Evolutionary conservation across 2,888 invertebrate species (phyloP), one percentile per base, ranked within the genome.

Genomic region (Oxyteleia sp.): DNA sequence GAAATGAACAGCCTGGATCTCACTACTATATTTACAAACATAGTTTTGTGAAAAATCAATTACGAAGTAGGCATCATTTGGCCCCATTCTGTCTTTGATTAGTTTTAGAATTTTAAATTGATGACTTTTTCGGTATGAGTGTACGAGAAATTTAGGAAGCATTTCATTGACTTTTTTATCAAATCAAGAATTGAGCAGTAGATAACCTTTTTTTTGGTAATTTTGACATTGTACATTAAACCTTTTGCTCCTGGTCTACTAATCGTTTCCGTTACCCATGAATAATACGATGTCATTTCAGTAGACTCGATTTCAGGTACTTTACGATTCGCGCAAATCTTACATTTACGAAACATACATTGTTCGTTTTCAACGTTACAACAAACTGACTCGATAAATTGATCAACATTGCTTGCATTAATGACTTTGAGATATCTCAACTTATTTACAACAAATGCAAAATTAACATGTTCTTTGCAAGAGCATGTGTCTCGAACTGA

Each of bases 381-480:
- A 49, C 35, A 45, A 16, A 57, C 3, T 8, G 47, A 18, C n/a
- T 55, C 41, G 10, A 72, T 16, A 41, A 64, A 66, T 16, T 35
- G n/a, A 7, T 29, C 2, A 0, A 26, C 4, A 18, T n/a, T 41
- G 7, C 7, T 18, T 3, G 10, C 35, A 16, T 32, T 13, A 20
- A 72, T 4, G 4, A 72, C 0, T 26, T 74, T 81, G n/a, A 41
- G n/a, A 20, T 18, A 51, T 10, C n/a, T 5, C 16, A 81, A 43
- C 53, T 53, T 81, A 11, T 45, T 7, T 16, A 81, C 11, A 13
- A 74, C 11, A n/a, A 43, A 66, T 23, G 51, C 32, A 49, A 81
- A 66, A 45, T 81, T 68, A 4, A n/a, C 35, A 43, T 80, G 80
- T n/a, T 43, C 2, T 59, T 80, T 80, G 29, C 80, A 80, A 13